Evolutionary conservation across 2,888 invertebrate genomes (phyloP).

Genomic region (Phaonia tiefii): DNA sequence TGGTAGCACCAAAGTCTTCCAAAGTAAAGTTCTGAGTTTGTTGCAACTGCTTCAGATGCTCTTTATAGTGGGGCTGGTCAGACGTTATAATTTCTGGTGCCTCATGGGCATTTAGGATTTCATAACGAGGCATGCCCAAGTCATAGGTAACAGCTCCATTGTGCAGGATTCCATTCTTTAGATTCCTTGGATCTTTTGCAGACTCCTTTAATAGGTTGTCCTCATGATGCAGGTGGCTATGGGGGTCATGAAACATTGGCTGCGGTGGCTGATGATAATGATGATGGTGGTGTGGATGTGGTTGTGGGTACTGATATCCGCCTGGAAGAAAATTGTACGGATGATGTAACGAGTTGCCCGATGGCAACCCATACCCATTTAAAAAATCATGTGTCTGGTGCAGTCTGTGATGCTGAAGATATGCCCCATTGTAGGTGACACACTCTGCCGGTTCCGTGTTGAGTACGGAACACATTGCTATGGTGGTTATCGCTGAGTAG

Average conservation of each 20-base stretch:
- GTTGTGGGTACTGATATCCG: not conserved
- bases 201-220: slow-evolving; percentile 34
- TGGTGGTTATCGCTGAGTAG: slow-evolving; percentile 2
- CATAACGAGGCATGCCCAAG: slow-evolving; percentile 73
- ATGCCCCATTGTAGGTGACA: not conserved
- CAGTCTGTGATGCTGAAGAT: too few relatives aligned
- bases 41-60: slow-evolving; percentile 67
- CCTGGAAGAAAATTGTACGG: not conserved
- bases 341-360: not conserved
- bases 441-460: not conserved
- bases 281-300: not conserved
- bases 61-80: slow-evolving; percentile 74
- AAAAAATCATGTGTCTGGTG: not conserved
- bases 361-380: not conserved
- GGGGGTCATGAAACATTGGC: not conserved
- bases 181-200: slow-evolving; percentile 52
- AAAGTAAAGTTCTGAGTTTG: slow-evolving; percentile 50
- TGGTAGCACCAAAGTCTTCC: slow-evolving; percentile 49
- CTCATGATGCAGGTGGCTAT: not conserved
- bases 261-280: not conserved
- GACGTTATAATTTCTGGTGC: slow-evolving; percentile 75
- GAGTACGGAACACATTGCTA: not conserved
- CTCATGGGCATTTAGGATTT: slow-evolving; percentile 75
- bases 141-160: slow-evolving; percentile 75
- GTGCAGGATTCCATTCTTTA: slow-evolving; percentile 72